A percentile compares a stretch with the other conserved stretches of the same genome.
Evolutionary conservation across 2,113 vertebrate species (phyloP).

Genomic region (Bos javanicus): DNA sequence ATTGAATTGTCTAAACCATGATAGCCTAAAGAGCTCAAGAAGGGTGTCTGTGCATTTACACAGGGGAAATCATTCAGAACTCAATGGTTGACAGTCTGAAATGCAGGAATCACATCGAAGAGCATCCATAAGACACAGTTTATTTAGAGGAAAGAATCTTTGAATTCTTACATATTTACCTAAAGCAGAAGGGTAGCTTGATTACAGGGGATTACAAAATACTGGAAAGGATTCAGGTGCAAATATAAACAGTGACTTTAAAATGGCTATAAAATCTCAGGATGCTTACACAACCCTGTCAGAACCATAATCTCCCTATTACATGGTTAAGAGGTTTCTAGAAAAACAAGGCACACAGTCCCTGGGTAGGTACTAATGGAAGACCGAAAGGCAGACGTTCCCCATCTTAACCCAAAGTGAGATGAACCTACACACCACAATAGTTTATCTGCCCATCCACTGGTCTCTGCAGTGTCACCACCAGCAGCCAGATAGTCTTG

Average conservation of each 20-base stretch:
- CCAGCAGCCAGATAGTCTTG: neutral
- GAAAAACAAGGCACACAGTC: constrained; percentile 27
- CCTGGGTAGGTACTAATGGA: neutral
- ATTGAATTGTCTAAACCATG: constrained; percentile 27
- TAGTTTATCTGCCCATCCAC: neutral
- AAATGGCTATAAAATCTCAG: constrained; percentile 44
- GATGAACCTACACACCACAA: neutral
- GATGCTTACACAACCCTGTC: neutral
- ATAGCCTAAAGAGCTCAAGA: constrained; percentile 16
- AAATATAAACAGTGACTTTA: neutral
- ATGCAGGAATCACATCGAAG: neutral
- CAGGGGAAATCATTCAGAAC: constrained; percentile 18
- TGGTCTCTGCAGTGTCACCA: neutral
- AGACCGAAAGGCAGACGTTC: constrained; percentile 30
- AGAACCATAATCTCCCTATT: constrained; percentile 52
- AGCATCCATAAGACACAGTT: neutral
- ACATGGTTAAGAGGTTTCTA: constrained; percentile 38
- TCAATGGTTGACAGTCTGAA: neutral
- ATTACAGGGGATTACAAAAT: neutral
- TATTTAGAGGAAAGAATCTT: constrained; percentile 6
- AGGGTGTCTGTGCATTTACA: constrained; percentile 22
- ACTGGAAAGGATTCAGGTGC: neutral
- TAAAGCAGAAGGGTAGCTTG: neutral
- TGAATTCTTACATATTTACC: neutral
- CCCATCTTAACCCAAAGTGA: neutral